Conservation (phyloP, 2,888 invertebrate species). For the Drosophila demipolita region DNA sequence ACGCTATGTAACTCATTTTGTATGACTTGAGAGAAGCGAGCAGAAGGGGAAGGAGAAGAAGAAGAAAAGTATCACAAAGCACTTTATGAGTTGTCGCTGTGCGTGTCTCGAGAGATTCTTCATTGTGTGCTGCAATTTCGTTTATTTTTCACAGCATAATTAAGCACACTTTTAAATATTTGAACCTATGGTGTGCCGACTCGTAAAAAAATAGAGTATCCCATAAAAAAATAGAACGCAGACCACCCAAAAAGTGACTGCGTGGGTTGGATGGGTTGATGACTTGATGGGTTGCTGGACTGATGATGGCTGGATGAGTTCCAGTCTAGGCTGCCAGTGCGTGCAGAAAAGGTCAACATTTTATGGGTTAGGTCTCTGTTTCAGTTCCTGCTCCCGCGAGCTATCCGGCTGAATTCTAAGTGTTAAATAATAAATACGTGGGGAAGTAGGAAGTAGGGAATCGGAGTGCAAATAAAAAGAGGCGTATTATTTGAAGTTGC, state of each 20-base stretch:
- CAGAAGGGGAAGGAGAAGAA: not conserved
- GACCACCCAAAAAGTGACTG: constrained; percentile 58
- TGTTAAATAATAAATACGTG: constrained; percentile 76
- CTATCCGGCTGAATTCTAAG: constrained; percentile 45
- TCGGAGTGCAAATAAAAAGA: constrained; percentile 64
- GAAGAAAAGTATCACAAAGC: constrained; percentile 5
- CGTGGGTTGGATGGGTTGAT: constrained; percentile 6
- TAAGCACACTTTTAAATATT: constrained; percentile 77
- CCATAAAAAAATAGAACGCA: constrained; percentile 44
- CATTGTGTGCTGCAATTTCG: constrained; percentile 12
- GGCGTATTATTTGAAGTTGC: constrained; percentile 57
- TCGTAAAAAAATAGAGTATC: constrained; percentile 72
- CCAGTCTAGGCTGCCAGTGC: constrained; percentile 33
- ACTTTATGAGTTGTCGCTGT: constrained; percentile 48
- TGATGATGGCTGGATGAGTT: constrained; percentile 20
- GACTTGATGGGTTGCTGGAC: constrained; percentile 6
- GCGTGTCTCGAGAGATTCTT: constrained; percentile 34
- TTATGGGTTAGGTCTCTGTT: constrained; percentile 60
- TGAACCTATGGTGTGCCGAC: constrained; percentile 65
- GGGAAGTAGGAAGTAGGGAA: constrained; percentile 23
- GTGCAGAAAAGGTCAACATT: constrained; percentile 71
- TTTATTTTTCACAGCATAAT: constrained; percentile 60
- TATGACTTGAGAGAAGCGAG: not conserved
- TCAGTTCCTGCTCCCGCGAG: constrained; percentile 3
- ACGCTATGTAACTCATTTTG: constrained; percentile 28